Percentiles rank a stretch among this genome's conserved stretches.
These are phyloP conservation scores for Heliconius eleuchia DNA, from an alignment of 1,140 invertebrate genomes.

Conservation along the genomic window DNA sequence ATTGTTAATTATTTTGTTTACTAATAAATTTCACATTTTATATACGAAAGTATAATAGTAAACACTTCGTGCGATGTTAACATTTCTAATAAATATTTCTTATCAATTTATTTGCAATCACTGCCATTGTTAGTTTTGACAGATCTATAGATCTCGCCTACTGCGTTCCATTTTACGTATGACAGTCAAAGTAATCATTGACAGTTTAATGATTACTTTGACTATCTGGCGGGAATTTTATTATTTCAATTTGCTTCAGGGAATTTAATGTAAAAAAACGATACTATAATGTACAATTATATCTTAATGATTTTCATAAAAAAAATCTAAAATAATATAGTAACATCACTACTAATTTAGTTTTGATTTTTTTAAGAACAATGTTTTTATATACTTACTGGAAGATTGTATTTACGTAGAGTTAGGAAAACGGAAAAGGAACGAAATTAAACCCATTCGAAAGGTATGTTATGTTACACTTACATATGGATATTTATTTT, in stretches of 20 bases:
- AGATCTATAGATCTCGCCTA: conserved; percentile 32
- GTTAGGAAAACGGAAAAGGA: too few species aligned
- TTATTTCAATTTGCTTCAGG: background rate
- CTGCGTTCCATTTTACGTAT: conserved; percentile 21
- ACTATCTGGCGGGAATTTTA: background rate
- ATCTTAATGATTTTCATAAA: too few species aligned
- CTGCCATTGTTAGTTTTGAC: conserved; percentile 42
- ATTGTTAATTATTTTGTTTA: conserved; percentile 49
- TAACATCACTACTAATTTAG: too few species aligned
- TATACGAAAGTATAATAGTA: conserved; percentile 40
- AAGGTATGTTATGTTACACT: too few species aligned
- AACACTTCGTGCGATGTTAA: conserved; percentile 40
- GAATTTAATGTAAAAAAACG: too few species aligned
- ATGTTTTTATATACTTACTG: too few species aligned
- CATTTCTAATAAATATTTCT: conserved; percentile 60
- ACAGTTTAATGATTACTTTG: background rate
- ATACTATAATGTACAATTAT: too few species aligned
- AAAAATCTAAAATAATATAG: too few species aligned
- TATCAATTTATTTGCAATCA: conserved; percentile 62
- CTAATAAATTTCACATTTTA: conserved; percentile 62
- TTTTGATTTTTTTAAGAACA: too few species aligned
- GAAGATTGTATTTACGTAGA: too few species aligned
- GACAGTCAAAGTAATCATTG: background rate
- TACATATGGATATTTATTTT: too few species aligned
- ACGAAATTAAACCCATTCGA: too few species aligned